phyloP scores from a whole-genome alignment of 2,888 invertebrate species.

The Dromius quadrimaculatus region DNA sequence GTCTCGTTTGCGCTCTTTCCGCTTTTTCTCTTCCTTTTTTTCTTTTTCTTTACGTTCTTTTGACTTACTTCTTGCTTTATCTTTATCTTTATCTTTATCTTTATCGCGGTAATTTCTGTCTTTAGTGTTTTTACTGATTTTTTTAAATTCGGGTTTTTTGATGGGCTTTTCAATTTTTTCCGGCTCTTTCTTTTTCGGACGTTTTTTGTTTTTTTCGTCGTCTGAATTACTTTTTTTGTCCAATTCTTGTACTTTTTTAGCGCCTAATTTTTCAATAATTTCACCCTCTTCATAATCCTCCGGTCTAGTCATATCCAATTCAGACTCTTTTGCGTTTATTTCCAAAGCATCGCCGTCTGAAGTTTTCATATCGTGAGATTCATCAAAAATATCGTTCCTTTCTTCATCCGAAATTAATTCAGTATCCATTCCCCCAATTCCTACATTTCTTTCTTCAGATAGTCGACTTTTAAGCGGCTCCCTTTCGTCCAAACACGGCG shows the following conservation, averaged over 20 bases:
- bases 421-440: constrained; percentile 75
- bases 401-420: constrained; percentile 83
- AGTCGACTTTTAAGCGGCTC: constrained; percentile 60
- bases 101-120: constrained; percentile 83
- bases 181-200: constrained; percentile 60
- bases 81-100: too few relatives aligned
- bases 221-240: constrained; percentile 54
- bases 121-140: constrained; percentile 81
- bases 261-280: constrained; percentile 67
- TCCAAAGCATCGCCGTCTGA: constrained; percentile 66
- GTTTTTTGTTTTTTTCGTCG: constrained; percentile 54
- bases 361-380: constrained; percentile 66
- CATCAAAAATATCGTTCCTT: constrained; percentile 75
- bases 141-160: constrained; percentile 76
- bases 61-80: constrained; percentile 65
- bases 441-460: constrained; percentile 58
- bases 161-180: constrained; percentile 62
- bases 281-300: constrained; percentile 72
- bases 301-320: constrained; percentile 64
- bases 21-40: constrained; percentile 61
- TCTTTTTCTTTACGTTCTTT: constrained; percentile 61
- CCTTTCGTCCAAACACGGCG: constrained; percentile 79
- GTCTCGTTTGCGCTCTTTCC: constrained; percentile 77
- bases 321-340: constrained; percentile 67
- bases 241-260: constrained; percentile 56